Conservation (phyloP, 2,113 vertebrate species). For the Pardalotus punctatus region DNA sequence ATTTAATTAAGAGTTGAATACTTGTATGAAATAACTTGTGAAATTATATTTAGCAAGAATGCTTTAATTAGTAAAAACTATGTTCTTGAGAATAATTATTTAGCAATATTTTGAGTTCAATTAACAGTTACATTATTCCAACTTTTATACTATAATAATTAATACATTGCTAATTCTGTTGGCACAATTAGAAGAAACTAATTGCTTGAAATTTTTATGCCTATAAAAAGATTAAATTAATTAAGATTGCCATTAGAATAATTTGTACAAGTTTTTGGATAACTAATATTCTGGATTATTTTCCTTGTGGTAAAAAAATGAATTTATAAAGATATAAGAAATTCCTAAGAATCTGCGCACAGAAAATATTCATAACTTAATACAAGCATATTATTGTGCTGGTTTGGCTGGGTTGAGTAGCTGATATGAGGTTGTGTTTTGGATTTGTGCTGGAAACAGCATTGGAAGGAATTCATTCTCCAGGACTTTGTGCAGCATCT, state of each 20-base stretch:
- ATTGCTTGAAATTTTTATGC: slow-evolving; percentile 42
- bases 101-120: slow-evolving; percentile 48
- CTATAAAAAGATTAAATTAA: slow-evolving; percentile 40
- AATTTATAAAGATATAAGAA: background rate
- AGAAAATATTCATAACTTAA: background rate
- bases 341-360: background rate
- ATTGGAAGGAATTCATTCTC: background rate
- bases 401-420: background rate
- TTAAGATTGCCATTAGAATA: background rate
- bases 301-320: background rate
- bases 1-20: background rate
- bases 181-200: slow-evolving; percentile 39
- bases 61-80: slow-evolving; percentile 48
- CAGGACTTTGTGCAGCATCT: background rate
- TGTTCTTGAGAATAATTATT: slow-evolving; percentile 28
- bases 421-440: background rate
- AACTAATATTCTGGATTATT: slow-evolving; percentile 24
- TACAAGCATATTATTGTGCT: background rate
- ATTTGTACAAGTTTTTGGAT: background rate
- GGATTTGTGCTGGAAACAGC: background rate
- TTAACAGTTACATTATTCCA: slow-evolving; percentile 31
- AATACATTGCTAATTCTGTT: slow-evolving; percentile 51
- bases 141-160: slow-evolving; percentile 40
- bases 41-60: slow-evolving; percentile 36
- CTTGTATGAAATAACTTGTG: background rate